Conservation (phyloP, 2,797 vertebrate genomes). For the Mormyrus hasselquistii region DNA sequence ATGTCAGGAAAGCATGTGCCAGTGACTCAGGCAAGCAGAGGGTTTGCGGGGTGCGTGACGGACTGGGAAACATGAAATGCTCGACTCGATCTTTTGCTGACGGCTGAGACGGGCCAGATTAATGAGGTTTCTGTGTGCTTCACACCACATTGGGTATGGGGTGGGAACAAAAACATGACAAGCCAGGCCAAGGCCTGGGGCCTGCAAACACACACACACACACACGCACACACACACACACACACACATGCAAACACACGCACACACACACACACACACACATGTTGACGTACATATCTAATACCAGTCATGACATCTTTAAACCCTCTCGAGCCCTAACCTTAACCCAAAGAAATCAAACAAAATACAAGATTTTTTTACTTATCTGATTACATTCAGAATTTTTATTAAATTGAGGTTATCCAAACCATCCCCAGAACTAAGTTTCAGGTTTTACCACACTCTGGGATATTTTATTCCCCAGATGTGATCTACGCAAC, state of each 20-base stretch:
- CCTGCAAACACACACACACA: slow-evolving; percentile 34
- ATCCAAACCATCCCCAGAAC: neutral
- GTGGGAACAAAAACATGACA: slow-evolving; percentile 66
- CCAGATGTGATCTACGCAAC: neutral
- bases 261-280: neutral
- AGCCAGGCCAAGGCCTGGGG: slow-evolving; percentile 72
- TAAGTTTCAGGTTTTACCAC: neutral
- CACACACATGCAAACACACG: neutral
- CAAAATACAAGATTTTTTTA: neutral
- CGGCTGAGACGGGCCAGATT: slow-evolving; percentile 85
- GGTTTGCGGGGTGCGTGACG: neutral
- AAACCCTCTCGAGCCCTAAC: neutral
- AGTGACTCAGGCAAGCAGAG: neutral
- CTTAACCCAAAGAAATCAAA: neutral
- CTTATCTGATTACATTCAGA: neutral
- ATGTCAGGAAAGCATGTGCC: neutral
- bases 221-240: neutral
- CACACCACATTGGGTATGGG: slow-evolving; percentile 76
- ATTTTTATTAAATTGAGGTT: neutral
- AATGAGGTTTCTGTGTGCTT: slow-evolving; percentile 93
- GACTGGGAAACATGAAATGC: slow-evolving; percentile 24
- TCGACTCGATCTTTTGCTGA: slow-evolving; percentile 83
- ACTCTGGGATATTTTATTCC: neutral
- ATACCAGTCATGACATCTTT: neutral
- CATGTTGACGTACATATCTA: neutral